Percentiles rank a stretch among this genome's conserved stretches.
phyloP scores from a whole-genome alignment of 1,140 invertebrate species.

The Drosophila sulfurigaster region DNA sequence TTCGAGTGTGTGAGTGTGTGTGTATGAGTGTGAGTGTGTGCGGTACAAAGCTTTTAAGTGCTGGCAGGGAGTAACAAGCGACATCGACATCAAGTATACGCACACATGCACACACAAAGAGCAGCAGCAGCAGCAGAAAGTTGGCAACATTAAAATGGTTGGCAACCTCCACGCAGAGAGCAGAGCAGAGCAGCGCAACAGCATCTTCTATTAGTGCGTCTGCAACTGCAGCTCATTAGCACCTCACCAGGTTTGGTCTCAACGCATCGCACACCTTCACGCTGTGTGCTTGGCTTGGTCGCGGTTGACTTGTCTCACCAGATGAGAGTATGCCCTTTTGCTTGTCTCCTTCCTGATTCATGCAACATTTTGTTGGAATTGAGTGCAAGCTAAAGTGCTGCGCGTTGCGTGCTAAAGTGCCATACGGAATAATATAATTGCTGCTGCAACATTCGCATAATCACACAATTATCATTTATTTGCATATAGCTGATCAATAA shows the following conservation, averaged over 20 bases:
- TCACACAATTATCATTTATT: conserved; percentile 1
- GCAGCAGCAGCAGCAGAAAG: conserved; percentile 3
- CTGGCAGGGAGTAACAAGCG: conserved; percentile 60
- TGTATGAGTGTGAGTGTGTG: conserved; percentile 42
- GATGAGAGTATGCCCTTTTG: not conserved
- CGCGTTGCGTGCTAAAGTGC: conserved; percentile 47
- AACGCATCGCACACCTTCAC: conserved; percentile 29
- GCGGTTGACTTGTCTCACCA: conserved; percentile 66
- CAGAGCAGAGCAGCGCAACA: not conserved
- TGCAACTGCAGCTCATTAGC: conserved; percentile 76
- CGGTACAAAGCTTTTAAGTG: conserved; percentile 78
- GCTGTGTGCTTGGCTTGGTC: conserved; percentile 56
- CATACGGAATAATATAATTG: conserved; percentile 30
- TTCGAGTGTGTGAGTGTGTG: not conserved
- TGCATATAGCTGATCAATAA: not conserved
- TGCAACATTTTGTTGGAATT: conserved; percentile 71
- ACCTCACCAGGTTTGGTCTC: conserved; percentile 44
- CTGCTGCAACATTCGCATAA: not conserved
- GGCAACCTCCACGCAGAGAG: conserved; percentile 27
- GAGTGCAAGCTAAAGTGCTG: conserved; percentile 38
- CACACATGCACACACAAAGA: conserved; percentile 49
- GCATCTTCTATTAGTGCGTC: conserved; percentile 10
- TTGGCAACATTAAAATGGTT: conserved; percentile 61
- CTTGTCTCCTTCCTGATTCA: conserved; percentile 48
- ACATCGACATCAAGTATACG: conserved; percentile 41